Base-by-base conservation (phyloP, 1,140 invertebrate species). In the Andrena cerasifolii region DNA sequence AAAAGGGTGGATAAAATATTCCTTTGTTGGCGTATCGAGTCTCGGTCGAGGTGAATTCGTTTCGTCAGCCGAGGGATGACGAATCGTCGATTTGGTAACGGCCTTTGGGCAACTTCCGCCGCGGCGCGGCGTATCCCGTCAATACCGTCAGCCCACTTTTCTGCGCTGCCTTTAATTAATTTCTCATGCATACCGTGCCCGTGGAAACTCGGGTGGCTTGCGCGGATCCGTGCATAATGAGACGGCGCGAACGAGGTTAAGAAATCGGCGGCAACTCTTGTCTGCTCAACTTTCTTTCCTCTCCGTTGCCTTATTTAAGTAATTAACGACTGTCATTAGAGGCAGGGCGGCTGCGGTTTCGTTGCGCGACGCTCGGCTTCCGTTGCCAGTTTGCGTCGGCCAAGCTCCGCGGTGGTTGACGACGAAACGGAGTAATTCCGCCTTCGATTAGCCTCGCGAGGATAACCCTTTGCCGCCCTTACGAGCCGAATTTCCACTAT, bases 401-500 rank as follows among this genome's bases (percentile, higher is more conserved):
- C n/a, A n/a, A n/a, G n/a, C n/a, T n/a, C n/a, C n/a, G n/a, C n/a
- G n/a, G n/a, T n/a, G n/a, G n/a, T n/a, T n/a, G n/a, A n/a, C n/a
- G n/a, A n/a, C n/a, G n/a, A n/a, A n/a, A n/a, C 36, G 36, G 63
- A n/a, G n/a, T n/a, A n/a, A n/a, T 40, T 40, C 24, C 43, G 26
- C 40, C n/a, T 74, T 65, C 47, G 59, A 74, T 74, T 24, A 54
- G 62, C 0, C 54, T 16, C 4, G 14, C 26, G 53, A 26, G 2
- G n/a, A 14, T 2, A 24, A 12, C 21, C 31, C 14, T 36, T 21
- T 21, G 2, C 24, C 43, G 26, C 70, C n/a, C 73, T 79, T 76
- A 67, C 47, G 80, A 70, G 84, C 80, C 89, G 83, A 89, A 89
- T 89, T 91, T 90, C 87, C 88, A 84, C 77, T 76, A 53, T 63